Evolutionary conservation across 1,140 invertebrate species (phyloP), one percentile per base, ranked within the genome.

Genomic region (Diploscapter pachys): DNA sequence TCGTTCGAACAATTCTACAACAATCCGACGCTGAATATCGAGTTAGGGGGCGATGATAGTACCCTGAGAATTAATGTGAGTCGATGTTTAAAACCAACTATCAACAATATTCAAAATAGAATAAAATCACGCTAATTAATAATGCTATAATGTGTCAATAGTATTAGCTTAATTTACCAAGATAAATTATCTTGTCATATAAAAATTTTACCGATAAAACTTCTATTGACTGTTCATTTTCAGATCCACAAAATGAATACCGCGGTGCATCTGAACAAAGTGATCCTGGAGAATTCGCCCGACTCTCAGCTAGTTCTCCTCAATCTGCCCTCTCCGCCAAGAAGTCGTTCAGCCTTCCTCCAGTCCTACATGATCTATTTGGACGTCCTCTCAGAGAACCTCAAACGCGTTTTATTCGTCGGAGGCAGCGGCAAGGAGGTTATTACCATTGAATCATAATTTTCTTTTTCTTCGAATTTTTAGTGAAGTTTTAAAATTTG

Each of bases 391-490:
- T 98, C 96, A 49, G 96, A 98, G 89, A 93, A 95, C 50, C 89
- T 99, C 86, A 94, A 97, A 86, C 90, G 93, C 86, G 94, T 98
- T 78, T 89, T 99, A 81, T 95, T 99, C 93, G 95, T 99, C 75
- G 89, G 95, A 84, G 96, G 96, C 74, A 93, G 94, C 80, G 96
- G 96, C 55, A 91, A 94, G 85, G 96, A 99, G 89, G 96, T 99
- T 67, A 97, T 99, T 89, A 99, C 96, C 82, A 98, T 98, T 87
- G 98, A 97, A 89, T 98, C 96, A 89, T 99, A 87, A 83, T 13
- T 31, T 13, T 31, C 48, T 9, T 65, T 13, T 49, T 50, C 31
- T 31, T 31, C 31, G 31, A 59, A 59, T 11, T 11, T 11, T 59
- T 11, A 59, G 57, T 1, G 57, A 59, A 59, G 9, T 31, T 31